Conservation (phyloP, 2,888 invertebrate species). For the Arctia plantaginis region DNA sequence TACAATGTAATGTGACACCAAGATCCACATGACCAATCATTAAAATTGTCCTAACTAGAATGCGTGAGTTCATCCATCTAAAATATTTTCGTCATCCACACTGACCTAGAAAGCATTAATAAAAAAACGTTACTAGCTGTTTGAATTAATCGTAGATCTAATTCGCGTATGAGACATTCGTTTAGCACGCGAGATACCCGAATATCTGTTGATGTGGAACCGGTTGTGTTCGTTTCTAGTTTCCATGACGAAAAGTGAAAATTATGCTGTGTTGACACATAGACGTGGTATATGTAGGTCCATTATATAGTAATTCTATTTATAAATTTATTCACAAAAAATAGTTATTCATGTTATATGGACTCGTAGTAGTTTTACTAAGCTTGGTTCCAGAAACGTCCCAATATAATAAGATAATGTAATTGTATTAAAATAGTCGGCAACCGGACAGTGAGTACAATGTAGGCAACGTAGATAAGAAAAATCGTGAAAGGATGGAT, state of each 20-base stretch:
- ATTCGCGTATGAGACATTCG: constrained; percentile 40
- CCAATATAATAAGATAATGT: neutral
- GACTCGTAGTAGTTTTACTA: too few relatives aligned
- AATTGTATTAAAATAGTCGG: constrained; percentile 21
- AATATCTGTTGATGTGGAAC: constrained; percentile 54
- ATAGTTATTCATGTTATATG: neutral
- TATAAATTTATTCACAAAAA: neutral
- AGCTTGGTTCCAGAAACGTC: neutral
- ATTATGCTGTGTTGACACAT: constrained; percentile 50
- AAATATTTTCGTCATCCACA: constrained; percentile 31
- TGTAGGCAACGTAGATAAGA: too few relatives aligned
- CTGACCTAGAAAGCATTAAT: constrained; percentile 54
- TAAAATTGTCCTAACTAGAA: constrained; percentile 24
- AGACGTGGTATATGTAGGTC: neutral
- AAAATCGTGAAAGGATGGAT: neutral
- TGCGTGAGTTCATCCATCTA: constrained; percentile 31
- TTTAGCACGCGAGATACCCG: constrained; percentile 36
- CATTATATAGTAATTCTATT: neutral
- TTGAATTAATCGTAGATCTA: constrained; percentile 60
- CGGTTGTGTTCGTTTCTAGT: constrained; percentile 58
- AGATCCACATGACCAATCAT: constrained; percentile 14
- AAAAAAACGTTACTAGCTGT: constrained; percentile 55
- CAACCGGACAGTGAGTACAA: too few relatives aligned
- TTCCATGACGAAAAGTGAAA: constrained; percentile 78
- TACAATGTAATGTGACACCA: constrained; percentile 6